phyloP scores from a whole-genome alignment of 2,797 vertebrate species.

The Pagetopsis macropterus region DNA sequence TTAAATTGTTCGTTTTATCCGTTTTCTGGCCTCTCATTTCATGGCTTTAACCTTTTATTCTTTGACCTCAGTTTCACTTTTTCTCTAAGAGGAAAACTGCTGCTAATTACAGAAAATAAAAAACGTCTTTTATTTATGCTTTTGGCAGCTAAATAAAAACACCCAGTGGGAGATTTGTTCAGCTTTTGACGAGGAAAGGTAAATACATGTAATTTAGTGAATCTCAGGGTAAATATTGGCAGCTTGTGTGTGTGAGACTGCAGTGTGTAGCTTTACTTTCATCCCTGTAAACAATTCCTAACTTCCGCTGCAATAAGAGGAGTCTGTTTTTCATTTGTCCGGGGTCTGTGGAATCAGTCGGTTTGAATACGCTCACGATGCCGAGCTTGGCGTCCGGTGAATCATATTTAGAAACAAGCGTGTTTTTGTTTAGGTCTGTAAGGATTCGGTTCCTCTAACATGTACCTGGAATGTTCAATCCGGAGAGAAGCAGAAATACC shows the following conservation, averaged over 20 bases:
- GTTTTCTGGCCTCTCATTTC: constrained; percentile 44
- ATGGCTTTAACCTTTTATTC: constrained; percentile 37
- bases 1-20: constrained; percentile 39
- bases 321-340: constrained; percentile 71
- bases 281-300: constrained; percentile 56
- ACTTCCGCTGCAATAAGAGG: constrained; percentile 53
- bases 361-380: constrained; percentile 63
- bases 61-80: constrained; percentile 47
- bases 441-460: constrained; percentile 59
- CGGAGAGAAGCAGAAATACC: constrained; percentile 71
- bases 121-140: constrained; percentile 2
- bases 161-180: constrained; percentile 11
- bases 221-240: constrained; percentile 27
- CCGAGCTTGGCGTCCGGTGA: constrained; percentile 51
- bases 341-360: constrained; percentile 75
- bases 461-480: constrained; percentile 74
- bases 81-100: constrained; percentile 30
- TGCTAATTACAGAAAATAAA: constrained; percentile 25
- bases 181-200: constrained; percentile 9
- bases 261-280: constrained; percentile 49
- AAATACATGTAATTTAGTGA: constrained; percentile 25
- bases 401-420: constrained; percentile 65
- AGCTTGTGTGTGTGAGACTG: constrained; percentile 3
- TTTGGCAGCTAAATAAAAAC: constrained; percentile 11
- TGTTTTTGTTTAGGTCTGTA: constrained; percentile 68